Evolutionary conservation across 2,888 invertebrate species (phyloP).

Genomic region (Lasioglossum calceatum): DNA sequence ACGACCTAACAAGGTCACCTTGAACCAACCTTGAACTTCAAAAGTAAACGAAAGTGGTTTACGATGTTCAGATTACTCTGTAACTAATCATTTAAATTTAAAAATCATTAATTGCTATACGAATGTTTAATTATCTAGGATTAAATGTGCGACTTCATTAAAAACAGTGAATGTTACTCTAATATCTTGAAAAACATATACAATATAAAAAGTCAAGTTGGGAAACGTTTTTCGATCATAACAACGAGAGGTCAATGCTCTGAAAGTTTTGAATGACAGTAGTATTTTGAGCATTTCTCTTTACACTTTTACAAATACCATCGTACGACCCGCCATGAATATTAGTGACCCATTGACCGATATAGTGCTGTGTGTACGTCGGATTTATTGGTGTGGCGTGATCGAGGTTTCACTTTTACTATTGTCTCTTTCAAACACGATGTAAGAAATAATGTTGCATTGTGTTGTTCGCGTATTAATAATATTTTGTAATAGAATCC

Average conservation of each 20-base stretch:
- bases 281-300: conserved; percentile 56
- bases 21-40: background rate
- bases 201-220: background rate
- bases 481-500: background rate
- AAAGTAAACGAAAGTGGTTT: background rate
- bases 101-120: no score
- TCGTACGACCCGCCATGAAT: conserved; percentile 58
- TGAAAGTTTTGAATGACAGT: background rate
- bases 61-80: background rate
- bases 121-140: background rate
- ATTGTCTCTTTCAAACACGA: conserved; percentile 18
- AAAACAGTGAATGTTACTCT: no score
- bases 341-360: conserved; percentile 66
- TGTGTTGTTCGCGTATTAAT: background rate
- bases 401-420: conserved; percentile 65
- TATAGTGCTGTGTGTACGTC: conserved; percentile 32
- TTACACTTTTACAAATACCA: conserved; percentile 52
- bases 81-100: no score
- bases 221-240: background rate
- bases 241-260: background rate
- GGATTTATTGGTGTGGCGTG: conserved; percentile 35
- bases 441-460: background rate
- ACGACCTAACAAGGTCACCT: background rate
- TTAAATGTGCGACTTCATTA: no score
- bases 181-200: background rate